Evolutionary conservation across 2,113 vertebrate species (phyloP).

Genomic region (Elgaria multicarinata): DNA sequence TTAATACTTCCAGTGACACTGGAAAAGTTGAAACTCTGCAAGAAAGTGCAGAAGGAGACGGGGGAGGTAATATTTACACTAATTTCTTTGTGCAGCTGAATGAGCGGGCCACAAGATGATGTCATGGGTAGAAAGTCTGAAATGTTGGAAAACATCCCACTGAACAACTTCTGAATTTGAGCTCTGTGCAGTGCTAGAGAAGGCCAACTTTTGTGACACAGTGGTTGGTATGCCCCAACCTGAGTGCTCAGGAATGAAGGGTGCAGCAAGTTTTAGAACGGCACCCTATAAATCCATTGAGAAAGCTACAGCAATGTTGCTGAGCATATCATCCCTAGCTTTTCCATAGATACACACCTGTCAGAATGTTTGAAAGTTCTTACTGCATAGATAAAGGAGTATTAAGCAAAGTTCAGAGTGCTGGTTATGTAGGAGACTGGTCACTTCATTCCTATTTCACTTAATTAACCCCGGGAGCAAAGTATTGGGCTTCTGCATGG

Average conservation of each 20-base stretch:
- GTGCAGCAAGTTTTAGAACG: background rate
- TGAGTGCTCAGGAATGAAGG: background rate
- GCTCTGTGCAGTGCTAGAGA: background rate
- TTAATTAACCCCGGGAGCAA: too few relatives aligned
- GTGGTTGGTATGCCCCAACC: background rate
- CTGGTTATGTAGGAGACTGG: too few relatives aligned
- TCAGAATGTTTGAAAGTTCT: too few relatives aligned
- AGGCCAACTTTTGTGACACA: background rate
- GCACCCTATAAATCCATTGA: background rate
- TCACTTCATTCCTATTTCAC: too few relatives aligned
- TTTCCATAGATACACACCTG: too few relatives aligned
- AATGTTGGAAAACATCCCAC: background rate
- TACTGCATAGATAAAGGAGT: too few relatives aligned
- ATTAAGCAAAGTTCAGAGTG: too few relatives aligned
- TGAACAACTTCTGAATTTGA: background rate
- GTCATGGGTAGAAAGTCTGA: slow-evolving; percentile 8
- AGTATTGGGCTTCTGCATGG: too few relatives aligned
- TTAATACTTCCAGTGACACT: slow-evolving; percentile 39
- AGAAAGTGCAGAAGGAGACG: background rate
- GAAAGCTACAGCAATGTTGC: background rate
- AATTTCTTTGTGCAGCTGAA: slow-evolving; percentile 21
- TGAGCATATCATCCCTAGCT: too few relatives aligned
- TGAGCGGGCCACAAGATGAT: background rate
- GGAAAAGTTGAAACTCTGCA: slow-evolving; percentile 39
- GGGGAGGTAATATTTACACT: background rate